Percentiles rank a stretch among this genome's conserved stretches.
These are phyloP conservation scores for Unio delphinus DNA, from an alignment of 2,888 invertebrate species.

Conservation along the genomic window DNA sequence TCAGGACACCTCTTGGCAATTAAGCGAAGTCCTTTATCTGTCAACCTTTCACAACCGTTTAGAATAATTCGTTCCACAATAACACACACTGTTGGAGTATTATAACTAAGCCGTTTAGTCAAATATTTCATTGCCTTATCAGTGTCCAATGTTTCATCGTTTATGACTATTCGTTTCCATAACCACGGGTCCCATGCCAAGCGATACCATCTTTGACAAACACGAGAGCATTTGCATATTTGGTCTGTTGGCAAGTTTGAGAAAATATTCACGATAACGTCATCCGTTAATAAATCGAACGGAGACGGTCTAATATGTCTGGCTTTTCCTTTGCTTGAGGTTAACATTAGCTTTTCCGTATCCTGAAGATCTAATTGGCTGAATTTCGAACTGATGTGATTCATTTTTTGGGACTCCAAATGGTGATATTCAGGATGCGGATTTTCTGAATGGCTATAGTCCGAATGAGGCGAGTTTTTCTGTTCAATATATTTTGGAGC, in stretches of 20 bases:
- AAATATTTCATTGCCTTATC: slow-evolving; percentile 78
- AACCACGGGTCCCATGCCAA: slow-evolving; percentile 84
- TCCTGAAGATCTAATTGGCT: slow-evolving; percentile 46
- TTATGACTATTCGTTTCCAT: slow-evolving; percentile 81
- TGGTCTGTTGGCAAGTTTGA: slow-evolving; percentile 81
- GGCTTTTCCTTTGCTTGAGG: slow-evolving; percentile 37
- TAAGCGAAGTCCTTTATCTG: slow-evolving; percentile 84
- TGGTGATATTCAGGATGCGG: slow-evolving; percentile 36
- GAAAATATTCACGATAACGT: slow-evolving; percentile 80
- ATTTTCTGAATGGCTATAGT: slow-evolving; percentile 26
- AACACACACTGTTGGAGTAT: slow-evolving; percentile 80
- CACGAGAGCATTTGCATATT: slow-evolving; percentile 81
- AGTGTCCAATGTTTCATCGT: slow-evolving; percentile 77
- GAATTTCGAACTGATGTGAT: too few relatives aligned
- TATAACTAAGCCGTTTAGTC: slow-evolving; percentile 79
- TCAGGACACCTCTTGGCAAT: slow-evolving; percentile 86
- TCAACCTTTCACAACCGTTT: slow-evolving; percentile 81
- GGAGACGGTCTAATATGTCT: slow-evolving; percentile 45
- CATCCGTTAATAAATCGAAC: slow-evolving; percentile 76
- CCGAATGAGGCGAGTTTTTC: slow-evolving; percentile 6
- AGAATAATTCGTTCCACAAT: slow-evolving; percentile 80
- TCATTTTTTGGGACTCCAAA: too few relatives aligned
- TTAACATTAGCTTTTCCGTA: slow-evolving; percentile 39
- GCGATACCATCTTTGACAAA: slow-evolving; percentile 83
- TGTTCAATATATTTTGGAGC: too few relatives aligned